These are phyloP conservation scores for Phenganax subtilis DNA, from an alignment of 92 coral and sea anemone species.

Conservation along the genomic window DNA sequence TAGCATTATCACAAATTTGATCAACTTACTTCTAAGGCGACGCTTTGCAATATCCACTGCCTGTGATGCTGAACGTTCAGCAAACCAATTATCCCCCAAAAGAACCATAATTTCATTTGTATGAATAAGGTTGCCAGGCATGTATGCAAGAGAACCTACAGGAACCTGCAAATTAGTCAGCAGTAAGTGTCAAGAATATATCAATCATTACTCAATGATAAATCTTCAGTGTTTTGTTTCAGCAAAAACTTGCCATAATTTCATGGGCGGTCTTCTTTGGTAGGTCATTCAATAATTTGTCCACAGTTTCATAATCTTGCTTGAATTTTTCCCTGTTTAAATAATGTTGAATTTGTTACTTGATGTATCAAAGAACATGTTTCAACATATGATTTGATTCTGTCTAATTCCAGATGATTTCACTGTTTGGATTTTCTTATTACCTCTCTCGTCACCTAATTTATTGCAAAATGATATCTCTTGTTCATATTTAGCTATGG, in stretches of 20 bases:
- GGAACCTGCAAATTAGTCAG: conserved; percentile 62
- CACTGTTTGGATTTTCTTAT: too few relatives aligned
- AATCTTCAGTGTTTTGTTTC: background rate
- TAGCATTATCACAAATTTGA: conserved; percentile 23
- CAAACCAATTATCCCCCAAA: conserved; percentile 99
- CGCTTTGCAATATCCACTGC: conserved; percentile 77
- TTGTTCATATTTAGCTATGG: too few relatives aligned
- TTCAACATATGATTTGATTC: too few relatives aligned
- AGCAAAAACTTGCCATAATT: conserved; percentile 62
- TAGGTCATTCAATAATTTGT: conserved; percentile 54
- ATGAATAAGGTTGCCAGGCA: conserved; percentile 97
- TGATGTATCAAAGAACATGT: too few relatives aligned
- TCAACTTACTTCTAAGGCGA: conserved; percentile 60
- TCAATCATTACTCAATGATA: background rate
- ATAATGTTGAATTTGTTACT: background rate
- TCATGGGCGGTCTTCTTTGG: conserved; percentile 79
- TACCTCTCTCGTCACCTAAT: too few relatives aligned
- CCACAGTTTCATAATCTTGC: conserved; percentile 68
- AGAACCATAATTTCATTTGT: conserved; percentile 93
- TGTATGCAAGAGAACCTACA: conserved; percentile 86
- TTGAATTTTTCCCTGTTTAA: conserved; percentile 65
- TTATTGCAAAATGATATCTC: too few relatives aligned
- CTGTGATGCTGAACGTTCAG: conserved; percentile 86
- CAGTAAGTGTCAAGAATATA: background rate
- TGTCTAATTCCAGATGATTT: too few relatives aligned